phyloP scores from a whole-genome alignment of 2,797 vertebrate species.

The Lemur catta region DNA sequence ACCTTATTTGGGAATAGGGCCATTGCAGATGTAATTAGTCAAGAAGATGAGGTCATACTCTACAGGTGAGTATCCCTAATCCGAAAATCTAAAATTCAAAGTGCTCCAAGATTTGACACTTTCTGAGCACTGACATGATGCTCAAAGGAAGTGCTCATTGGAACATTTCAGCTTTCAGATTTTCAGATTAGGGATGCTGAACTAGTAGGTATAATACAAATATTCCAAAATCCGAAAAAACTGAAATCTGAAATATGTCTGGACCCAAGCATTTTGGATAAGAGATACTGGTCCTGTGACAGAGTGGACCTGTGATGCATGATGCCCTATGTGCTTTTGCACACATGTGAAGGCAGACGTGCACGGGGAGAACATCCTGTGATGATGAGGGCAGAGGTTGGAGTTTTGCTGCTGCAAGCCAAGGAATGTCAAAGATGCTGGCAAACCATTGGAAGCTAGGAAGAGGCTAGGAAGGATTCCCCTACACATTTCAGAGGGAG shows the following conservation, averaged over 20 bases:
- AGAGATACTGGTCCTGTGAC: not conserved
- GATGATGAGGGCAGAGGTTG: not conserved
- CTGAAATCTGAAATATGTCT: not conserved
- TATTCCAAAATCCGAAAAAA: not conserved
- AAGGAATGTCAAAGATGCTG: no score
- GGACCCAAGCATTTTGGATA: not conserved
- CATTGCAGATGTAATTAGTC: not conserved
- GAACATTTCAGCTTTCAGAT: not conserved
- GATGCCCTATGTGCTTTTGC: not conserved
- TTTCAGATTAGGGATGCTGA: not conserved
- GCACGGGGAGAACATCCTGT: fast-evolving
- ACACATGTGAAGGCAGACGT: not conserved
- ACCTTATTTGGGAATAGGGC: not conserved
- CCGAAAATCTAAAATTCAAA: not conserved
- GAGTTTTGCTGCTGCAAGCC: not conserved
- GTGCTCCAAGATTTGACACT: not conserved
- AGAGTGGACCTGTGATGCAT: no score
- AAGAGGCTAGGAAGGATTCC: not conserved
- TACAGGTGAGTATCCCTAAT: not conserved
- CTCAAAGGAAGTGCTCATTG: not conserved
- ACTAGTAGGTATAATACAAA: not conserved
- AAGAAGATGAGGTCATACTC: not conserved
- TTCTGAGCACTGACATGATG: no score
- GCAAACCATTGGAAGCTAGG: not conserved
- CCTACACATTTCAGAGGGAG: not conserved